A percentile compares a stretch with the other conserved stretches of the same genome.
Conservation (phyloP, 2,797 vertebrate species). For the Acrocephalus scirpaceus region DNA sequence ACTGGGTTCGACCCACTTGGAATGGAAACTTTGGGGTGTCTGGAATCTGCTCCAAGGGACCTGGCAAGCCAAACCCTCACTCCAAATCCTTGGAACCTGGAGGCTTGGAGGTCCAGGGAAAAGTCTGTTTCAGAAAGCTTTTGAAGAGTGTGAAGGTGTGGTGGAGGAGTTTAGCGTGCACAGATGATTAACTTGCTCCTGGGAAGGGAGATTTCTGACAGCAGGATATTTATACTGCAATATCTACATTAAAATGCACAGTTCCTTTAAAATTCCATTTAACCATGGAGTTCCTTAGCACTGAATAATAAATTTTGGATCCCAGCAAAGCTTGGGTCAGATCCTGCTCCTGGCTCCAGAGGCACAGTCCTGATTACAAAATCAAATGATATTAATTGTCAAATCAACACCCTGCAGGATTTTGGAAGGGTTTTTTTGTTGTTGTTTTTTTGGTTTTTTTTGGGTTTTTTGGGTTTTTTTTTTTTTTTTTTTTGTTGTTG, state of each 20-base stretch:
- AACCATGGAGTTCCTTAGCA: neutral
- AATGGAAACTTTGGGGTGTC: neutral
- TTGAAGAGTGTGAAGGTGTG: neutral
- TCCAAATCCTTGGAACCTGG: neutral
- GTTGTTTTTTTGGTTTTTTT: too few relatives aligned
- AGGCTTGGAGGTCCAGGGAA: neutral
- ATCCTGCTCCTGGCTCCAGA: neutral
- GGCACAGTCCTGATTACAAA: neutral
- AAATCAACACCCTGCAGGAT: neutral
- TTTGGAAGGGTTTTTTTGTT: neutral
- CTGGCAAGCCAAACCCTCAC: neutral
- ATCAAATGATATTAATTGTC: neutral
- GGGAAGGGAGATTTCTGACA: neutral
- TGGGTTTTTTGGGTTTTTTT: too few relatives aligned
- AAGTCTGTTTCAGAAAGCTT: neutral
- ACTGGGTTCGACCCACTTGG: neutral
- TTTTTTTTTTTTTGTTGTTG: too few relatives aligned
- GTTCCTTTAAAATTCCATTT: neutral
- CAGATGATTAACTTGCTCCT: conserved; percentile 9
- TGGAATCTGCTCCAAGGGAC: neutral
- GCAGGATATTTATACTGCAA: conserved; percentile 13
- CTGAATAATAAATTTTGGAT: neutral
- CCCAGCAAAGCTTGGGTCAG: neutral
- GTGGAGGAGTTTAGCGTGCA: neutral
- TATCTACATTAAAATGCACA: neutral